Percentiles rank a stretch among this genome's conserved stretches.
These are phyloP conservation scores for Calidris pugnax DNA, from an alignment of 2,113 vertebrate genomes.

Conservation along the genomic window DNA sequence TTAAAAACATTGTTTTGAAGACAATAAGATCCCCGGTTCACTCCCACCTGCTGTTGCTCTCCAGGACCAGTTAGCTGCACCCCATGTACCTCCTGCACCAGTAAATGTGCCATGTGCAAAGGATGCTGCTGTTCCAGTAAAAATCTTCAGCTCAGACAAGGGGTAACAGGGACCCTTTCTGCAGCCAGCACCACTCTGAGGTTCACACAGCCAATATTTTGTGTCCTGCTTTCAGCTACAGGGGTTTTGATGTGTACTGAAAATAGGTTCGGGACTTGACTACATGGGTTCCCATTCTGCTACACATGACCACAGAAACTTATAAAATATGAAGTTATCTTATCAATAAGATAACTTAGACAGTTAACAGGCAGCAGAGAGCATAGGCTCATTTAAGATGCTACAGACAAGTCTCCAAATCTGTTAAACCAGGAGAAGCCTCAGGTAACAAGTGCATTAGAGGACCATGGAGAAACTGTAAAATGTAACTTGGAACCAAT, in stretches of 20 bases:
- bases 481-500: background rate
- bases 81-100: background rate
- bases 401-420: background rate
- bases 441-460: background rate
- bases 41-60: background rate
- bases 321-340: background rate
- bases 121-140: background rate
- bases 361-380: background rate
- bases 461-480: background rate
- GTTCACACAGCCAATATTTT: background rate
- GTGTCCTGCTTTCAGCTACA: background rate
- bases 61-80: background rate
- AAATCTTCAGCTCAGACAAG: background rate
- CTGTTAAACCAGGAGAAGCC: background rate
- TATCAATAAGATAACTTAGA: no score
- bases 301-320: background rate
- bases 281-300: background rate
- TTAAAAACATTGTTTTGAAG: background rate
- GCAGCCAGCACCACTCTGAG: background rate
- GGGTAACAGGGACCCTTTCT: background rate
- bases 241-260: background rate
- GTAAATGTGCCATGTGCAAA: fast-evolving
- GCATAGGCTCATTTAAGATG: background rate
- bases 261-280: background rate
- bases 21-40: background rate